These are phyloP conservation scores for Microtus pennsylvanicus DNA, from an alignment of 2,113 vertebrate genomes.

Conservation along the genomic window DNA sequence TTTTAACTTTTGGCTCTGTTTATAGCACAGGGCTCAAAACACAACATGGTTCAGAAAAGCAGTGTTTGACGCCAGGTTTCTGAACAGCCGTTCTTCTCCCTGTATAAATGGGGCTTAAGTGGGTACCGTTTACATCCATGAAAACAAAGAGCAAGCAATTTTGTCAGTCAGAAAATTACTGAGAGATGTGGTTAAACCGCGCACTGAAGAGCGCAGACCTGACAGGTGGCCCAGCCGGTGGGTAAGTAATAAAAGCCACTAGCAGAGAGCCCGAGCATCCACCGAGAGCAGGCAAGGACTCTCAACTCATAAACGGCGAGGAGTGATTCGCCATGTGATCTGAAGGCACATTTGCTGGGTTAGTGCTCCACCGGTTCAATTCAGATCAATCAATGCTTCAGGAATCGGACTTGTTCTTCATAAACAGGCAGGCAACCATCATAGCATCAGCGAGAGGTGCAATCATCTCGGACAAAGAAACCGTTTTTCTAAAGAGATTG, in stretches of 20 bases:
- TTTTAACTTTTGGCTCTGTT: constrained; percentile 30
- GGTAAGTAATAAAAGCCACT: constrained; percentile 40
- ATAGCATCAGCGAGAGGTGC: neutral
- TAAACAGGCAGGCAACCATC: neutral
- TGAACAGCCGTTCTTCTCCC: constrained; percentile 11
- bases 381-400: neutral
- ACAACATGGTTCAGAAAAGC: neutral
- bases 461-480: neutral
- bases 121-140: neutral
- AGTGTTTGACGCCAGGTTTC: constrained; percentile 13
- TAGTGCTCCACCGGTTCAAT: neutral
- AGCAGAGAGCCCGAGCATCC: neutral
- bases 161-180: constrained; percentile 56
- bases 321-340: neutral
- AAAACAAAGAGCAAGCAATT: constrained; percentile 63
- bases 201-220: neutral
- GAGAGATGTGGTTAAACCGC: constrained; percentile 28
- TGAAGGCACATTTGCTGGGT: constrained; percentile 3
- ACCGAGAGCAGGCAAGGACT: neutral
- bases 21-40: constrained; percentile 21
- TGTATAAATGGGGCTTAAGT: constrained; percentile 59
- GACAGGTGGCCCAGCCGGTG: constrained; percentile 28
- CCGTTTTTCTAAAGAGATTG: neutral
- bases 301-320: neutral
- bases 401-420: neutral